phyloP scores from a whole-genome alignment of 2,888 invertebrate species.

The Melanotus villosus region DNA sequence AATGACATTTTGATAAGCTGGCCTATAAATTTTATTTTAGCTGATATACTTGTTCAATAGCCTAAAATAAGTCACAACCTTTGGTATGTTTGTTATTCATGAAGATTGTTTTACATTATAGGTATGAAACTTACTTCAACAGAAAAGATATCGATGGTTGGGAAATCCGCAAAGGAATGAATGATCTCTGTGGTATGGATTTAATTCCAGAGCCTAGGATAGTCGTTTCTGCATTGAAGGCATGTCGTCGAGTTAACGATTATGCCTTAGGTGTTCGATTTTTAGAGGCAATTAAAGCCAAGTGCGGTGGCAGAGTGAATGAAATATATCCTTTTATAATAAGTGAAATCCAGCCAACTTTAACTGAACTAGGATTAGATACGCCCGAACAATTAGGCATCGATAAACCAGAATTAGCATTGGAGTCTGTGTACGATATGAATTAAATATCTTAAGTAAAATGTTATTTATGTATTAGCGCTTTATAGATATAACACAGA shows the following conservation, averaged over 20 bases:
- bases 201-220: constrained; percentile 93
- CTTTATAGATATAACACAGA: no score
- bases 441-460: constrained; percentile 57
- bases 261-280: constrained; percentile 93
- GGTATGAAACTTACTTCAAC: constrained; percentile 88
- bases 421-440: constrained; percentile 81
- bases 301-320: constrained; percentile 82
- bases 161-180: constrained; percentile 95
- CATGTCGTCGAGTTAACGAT: constrained; percentile 95
- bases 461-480: no score
- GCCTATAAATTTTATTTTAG: no score
- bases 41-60: no score
- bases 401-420: constrained; percentile 95
- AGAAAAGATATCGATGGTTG: constrained; percentile 92
- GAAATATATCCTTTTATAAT: constrained; percentile 91
- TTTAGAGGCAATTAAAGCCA: constrained; percentile 91
- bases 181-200: constrained; percentile 91
- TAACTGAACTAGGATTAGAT: constrained; percentile 92
- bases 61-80: no score
- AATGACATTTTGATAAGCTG: no score
- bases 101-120: no score
- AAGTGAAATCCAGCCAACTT: constrained; percentile 92
- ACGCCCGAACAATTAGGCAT: constrained; percentile 97
- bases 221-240: constrained; percentile 87
- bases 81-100: no score